Evolutionary conservation across 37 sponge, comb jelly and placozoan genomes (phyloP).

Genomic region (Beroe ovata): DNA sequence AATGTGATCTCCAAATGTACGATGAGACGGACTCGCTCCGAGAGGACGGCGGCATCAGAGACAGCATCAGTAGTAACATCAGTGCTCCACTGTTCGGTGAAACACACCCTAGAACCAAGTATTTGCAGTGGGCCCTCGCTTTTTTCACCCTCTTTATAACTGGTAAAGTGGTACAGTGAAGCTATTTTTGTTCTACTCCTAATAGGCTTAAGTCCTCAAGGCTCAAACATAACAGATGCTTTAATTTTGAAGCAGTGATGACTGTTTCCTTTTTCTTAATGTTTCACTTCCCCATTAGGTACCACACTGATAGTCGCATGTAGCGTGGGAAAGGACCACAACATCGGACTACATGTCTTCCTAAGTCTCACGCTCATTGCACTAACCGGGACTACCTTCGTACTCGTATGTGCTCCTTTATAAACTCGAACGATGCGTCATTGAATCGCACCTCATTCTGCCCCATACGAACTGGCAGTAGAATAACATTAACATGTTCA

Average conservation of each 20-base stretch:
- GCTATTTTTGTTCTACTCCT: no score
- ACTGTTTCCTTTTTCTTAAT: no score
- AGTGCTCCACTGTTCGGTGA: conserved; percentile 62
- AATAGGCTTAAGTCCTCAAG: no score
- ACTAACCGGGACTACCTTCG: conserved; percentile 24
- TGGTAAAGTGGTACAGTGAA: no score
- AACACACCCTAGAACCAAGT: conserved; percentile 12
- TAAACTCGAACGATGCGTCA: no score
- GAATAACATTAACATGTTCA: no score
- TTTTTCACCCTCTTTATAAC: neutral
- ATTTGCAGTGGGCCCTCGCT: neutral
- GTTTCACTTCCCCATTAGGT: no score
- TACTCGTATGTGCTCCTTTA: conserved; percentile 3
- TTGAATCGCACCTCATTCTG: no score
- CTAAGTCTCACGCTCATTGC: conserved; percentile 40
- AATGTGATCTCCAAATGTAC: no score
- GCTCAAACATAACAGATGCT: no score
- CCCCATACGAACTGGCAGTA: no score
- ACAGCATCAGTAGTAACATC: conserved; percentile 64
- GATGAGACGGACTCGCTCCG: conserved; percentile 10
- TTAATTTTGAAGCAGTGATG: no score
- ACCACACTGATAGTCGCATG: conserved; percentile 29
- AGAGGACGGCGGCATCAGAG: conserved; percentile 8
- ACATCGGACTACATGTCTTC: conserved; percentile 37
- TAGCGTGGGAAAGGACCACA: conserved; percentile 11